Evolutionary conservation across 2,888 invertebrate species (phyloP), one percentile per base, ranked within the genome.

Genomic region (Elmis aenea): DNA sequence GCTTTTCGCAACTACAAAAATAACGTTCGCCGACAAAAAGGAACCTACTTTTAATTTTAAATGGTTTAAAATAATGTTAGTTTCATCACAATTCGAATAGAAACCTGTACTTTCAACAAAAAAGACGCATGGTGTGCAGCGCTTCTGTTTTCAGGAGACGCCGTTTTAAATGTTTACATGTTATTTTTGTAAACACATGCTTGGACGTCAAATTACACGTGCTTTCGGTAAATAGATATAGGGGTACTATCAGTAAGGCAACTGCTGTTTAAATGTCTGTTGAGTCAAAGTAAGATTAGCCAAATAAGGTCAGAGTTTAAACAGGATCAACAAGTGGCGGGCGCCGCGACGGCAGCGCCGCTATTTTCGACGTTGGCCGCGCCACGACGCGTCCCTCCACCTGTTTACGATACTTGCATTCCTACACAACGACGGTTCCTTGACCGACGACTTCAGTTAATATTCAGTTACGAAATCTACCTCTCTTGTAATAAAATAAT

Each of bases 281-380:
- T n/a, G n/a, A n/a, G n/a, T n/a, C n/a, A n/a, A n/a, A n/a, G n/a
- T n/a, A n/a, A n/a, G n/a, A n/a, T n/a, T n/a, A n/a, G n/a, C n/a
- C n/a, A n/a, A n/a, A n/a, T n/a, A n/a, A n/a, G n/a, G n/a, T n/a
- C n/a, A n/a, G n/a, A n/a, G n/a, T 57, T 59, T 54, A 50, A 59
- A 58, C 26, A 30, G 37, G 33, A 47, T 55, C 55, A 57, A 57
- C 55, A 57, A 60, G 60, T 61, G 57, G 56, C 58, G 54, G 60
- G 66, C 66, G 65, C 61, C 64, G 64, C 64, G 66, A 66, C 66
- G 66, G 55, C 62, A 67, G 67, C 67, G 67, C 67, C 65, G 65
- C 57, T 64, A 65, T 62, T 66, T 67, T 54, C 64, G 66, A 62
- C 67, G 67, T 65, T 66, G 58, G 55, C 67, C 67, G 66, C 66